Evolutionary conservation across 2,888 invertebrate species (phyloP).

Genomic region (Fragum fragum): DNA sequence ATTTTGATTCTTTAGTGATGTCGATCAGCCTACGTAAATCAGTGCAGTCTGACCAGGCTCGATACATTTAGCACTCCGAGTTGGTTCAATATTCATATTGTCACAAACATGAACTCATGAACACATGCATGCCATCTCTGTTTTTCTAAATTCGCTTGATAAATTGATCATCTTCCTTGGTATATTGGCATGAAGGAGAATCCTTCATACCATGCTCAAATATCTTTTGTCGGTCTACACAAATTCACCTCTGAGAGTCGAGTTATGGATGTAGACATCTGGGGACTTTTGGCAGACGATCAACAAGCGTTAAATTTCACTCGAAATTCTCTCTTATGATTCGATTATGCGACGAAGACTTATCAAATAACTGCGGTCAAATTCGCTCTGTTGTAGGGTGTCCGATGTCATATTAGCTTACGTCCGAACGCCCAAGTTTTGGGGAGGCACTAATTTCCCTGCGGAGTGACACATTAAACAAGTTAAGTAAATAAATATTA

Average conservation of each 20-base stretch:
- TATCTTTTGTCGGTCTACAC: background rate
- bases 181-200: too few species aligned
- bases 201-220: background rate
- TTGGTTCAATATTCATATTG: too few species aligned
- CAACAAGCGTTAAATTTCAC: constrained; percentile 4
- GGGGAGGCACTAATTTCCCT: constrained; percentile 17
- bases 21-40: too few species aligned
- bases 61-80: too few species aligned
- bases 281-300: constrained; percentile 9
- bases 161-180: too few species aligned
- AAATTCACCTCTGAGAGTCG: background rate
- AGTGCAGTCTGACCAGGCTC: too few species aligned
- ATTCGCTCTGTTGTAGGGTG: constrained; percentile 21
- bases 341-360: background rate
- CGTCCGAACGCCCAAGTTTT: background rate
- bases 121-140: too few species aligned
- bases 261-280: background rate
- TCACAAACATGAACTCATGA: too few species aligned
- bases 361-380: constrained; percentile 21
- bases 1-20: too few species aligned
- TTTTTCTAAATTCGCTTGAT: too few species aligned
- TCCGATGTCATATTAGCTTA: constrained; percentile 30
- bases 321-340: constrained; percentile 10
- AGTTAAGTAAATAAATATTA: constrained; percentile 26
- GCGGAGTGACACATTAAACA: constrained; percentile 23